Evolutionary conservation across 2,888 invertebrate species (phyloP).

Genomic region (Spilarctia lutea): DNA sequence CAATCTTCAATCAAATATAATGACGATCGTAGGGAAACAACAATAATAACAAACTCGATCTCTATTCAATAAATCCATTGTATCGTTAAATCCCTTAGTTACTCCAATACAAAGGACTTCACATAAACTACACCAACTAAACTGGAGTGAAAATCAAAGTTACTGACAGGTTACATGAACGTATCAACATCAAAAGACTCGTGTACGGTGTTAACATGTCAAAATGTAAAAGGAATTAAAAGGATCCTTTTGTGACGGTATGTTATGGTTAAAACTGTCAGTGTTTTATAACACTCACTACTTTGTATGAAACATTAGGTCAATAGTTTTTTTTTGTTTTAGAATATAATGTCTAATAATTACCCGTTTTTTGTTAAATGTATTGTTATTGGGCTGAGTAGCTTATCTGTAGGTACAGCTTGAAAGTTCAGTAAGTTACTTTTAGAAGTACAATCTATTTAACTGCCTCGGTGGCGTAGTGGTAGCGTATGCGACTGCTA

Average conservation of each 20-base stretch:
- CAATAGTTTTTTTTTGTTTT: too few species aligned
- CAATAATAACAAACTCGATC: neutral
- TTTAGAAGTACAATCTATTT: too few species aligned
- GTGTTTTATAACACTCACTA: neutral
- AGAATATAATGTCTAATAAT: too few species aligned
- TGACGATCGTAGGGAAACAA: neutral
- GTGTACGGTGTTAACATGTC: conserved; percentile 19
- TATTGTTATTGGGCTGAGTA: too few species aligned
- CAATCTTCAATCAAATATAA: neutral
- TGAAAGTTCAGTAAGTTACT: too few species aligned
- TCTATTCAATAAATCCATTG: neutral
- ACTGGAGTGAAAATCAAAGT: conserved; percentile 21
- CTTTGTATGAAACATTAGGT: neutral
- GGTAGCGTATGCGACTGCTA: too few species aligned
- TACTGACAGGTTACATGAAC: conserved; percentile 21
- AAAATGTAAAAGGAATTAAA: conserved; percentile 25
- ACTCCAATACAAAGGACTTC: neutral
- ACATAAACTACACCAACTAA: conserved; percentile 2
- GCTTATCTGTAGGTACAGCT: too few species aligned
- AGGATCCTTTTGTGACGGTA: conserved; percentile 36
- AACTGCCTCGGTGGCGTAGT: too few species aligned
- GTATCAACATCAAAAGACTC: conserved; percentile 37
- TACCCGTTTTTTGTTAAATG: too few species aligned
- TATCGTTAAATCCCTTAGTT: neutral
- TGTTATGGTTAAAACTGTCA: conserved; percentile 2